Percentiles rank a stretch among this genome's conserved stretches.
These are phyloP conservation scores for Mohoua ochrocephala DNA, from an alignment of 2,113 vertebrate genomes.

Conservation along the genomic window DNA sequence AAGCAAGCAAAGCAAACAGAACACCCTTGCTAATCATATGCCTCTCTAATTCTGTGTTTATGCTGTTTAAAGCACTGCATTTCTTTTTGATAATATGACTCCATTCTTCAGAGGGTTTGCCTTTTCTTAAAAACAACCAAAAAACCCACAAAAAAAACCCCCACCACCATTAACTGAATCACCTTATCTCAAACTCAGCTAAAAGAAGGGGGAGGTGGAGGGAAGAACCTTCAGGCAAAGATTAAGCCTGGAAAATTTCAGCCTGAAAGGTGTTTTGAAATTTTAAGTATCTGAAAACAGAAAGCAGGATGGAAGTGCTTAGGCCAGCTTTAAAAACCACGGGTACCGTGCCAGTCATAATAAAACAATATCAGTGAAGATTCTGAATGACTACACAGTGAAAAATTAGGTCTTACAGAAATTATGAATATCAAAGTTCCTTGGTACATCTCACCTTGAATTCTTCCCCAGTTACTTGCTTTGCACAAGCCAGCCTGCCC, in stretches of 20 bases:
- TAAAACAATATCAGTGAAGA: neutral
- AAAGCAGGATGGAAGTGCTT: conserved; percentile 32
- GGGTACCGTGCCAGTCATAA: neutral
- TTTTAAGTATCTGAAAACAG: conserved; percentile 41
- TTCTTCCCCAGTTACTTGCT: neutral
- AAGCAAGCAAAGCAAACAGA: neutral
- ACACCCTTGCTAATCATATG: neutral
- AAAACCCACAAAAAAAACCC: fast-evolving
- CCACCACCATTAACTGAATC: neutral
- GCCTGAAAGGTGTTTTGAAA: conserved; percentile 46
- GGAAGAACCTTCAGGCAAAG: conserved; percentile 51
- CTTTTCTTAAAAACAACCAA: neutral
- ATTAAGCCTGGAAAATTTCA: conserved; percentile 59
- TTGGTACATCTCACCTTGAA: neutral
- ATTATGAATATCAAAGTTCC: neutral
- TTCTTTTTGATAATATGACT: neutral
- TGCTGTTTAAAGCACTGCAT: neutral
- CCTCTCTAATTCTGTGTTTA: neutral
- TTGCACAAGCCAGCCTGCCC: neutral
- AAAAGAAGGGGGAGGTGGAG: conserved; percentile 25
- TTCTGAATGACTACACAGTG: neutral
- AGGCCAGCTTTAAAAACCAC: neutral
- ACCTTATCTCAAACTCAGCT: conserved; percentile 37
- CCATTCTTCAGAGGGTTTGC: neutral
- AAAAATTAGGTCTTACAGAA: neutral